Conservation (phyloP, 1,140 invertebrate species). For the Melitaea cinxia region DNA sequence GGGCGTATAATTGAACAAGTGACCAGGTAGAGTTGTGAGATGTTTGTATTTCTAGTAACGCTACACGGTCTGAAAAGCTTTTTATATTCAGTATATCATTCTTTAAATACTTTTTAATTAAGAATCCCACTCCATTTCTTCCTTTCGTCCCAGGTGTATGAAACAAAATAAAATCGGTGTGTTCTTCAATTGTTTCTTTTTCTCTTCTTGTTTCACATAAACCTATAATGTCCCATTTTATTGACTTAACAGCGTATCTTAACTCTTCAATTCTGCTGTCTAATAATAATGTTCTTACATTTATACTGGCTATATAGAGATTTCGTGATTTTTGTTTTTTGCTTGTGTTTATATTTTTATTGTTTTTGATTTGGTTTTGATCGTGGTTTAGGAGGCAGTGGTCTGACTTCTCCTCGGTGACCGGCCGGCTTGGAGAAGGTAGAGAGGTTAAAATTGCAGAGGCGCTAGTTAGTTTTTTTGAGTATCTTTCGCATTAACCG, state of each 20-base stretch:
- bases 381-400: constrained; percentile 28
- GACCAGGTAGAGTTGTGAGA: constrained; percentile 12
- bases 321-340: background rate
- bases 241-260: background rate
- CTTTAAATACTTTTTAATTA: constrained; percentile 2
- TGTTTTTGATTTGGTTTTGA: constrained; percentile 1
- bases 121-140: constrained; percentile 26
- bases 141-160: constrained; percentile 27
- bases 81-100: background rate
- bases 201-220: constrained; percentile 36
- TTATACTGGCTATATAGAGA: background rate
- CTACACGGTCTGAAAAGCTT: constrained; percentile 8
- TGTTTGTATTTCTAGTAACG: too few relatives aligned
- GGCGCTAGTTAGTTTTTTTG: constrained; percentile 30
- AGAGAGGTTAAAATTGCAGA: constrained; percentile 19
- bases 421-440: constrained; percentile 38
- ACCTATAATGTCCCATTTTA: background rate
- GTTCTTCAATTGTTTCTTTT: constrained; percentile 35
- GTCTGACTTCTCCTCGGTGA: too few relatives aligned
- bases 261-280: constrained; percentile 17
- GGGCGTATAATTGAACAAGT: constrained; percentile 16
- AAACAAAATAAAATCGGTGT: constrained; percentile 32
- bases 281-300: constrained; percentile 1
- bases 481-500: constrained; percentile 1
- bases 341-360: background rate